These are phyloP conservation scores for Glyptemys insculpta DNA, from an alignment of 2,797 vertebrate genomes.

Conservation along the genomic window DNA sequence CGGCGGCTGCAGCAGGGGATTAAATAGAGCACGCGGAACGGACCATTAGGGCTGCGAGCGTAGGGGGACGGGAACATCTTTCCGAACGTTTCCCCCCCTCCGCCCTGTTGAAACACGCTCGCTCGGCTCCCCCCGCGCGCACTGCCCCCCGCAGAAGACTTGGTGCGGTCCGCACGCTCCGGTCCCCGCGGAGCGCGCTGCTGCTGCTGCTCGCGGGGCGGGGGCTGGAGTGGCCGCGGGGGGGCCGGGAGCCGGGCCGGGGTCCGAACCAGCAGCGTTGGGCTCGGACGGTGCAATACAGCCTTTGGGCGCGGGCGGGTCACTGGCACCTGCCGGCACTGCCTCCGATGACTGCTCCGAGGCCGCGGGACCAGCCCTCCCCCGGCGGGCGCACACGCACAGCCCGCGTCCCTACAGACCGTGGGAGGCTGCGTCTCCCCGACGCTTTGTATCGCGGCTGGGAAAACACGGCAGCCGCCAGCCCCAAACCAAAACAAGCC, in stretches of 20 bases:
- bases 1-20: constrained; percentile 74
- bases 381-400: neutral
- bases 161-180: neutral
- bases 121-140: neutral
- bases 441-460: neutral
- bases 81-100: neutral
- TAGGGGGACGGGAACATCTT: constrained; percentile 20
- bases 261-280: neutral
- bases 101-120: neutral
- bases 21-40: constrained; percentile 80
- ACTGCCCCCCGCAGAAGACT: neutral
- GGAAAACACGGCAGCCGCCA: neutral
- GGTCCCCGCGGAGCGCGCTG: neutral
- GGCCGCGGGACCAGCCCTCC: too few species aligned
- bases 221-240: constrained; percentile 23
- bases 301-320: neutral
- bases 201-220: constrained; percentile 28
- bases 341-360: too few species aligned
- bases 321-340: too few species aligned
- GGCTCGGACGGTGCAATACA: neutral
- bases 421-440: neutral
- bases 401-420: neutral
- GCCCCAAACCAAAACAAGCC: neutral
- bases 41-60: constrained; percentile 69
- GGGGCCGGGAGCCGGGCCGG: neutral